phyloP scores from a whole-genome alignment of 2,888 invertebrate genomes.

The Drosophila seclusa region DNA sequence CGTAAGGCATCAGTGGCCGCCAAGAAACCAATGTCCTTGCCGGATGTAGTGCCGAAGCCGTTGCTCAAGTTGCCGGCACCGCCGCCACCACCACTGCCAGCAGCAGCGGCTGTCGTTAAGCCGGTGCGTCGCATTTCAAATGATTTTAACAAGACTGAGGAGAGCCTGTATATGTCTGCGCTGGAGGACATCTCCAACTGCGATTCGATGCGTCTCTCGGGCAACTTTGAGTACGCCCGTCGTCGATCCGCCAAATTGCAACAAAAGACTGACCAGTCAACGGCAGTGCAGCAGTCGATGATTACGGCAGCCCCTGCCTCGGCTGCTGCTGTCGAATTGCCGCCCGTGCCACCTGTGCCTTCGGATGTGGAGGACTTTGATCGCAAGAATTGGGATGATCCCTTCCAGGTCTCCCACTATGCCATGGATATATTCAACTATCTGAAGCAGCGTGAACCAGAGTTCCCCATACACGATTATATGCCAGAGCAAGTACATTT shows the following conservation, averaged over 20 bases:
- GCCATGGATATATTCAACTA: conserved; percentile 98
- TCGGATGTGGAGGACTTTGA: conserved; percentile 92
- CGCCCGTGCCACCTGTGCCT: conserved; percentile 86
- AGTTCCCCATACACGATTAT: conserved; percentile 92
- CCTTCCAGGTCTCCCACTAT: conserved; percentile 94
- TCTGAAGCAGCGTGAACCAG: conserved; percentile 92
- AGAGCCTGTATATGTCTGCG: conserved; percentile 91
- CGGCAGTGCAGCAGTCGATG: conserved; percentile 5
- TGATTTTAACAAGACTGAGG: conserved; percentile 90
- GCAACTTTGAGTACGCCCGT: conserved; percentile 78
- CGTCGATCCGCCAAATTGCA: conserved; percentile 75
- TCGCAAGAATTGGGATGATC: conserved; percentile 93
- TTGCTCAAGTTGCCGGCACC: conserved; percentile 42
- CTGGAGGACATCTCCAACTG: conserved; percentile 87
- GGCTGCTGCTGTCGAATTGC: conserved; percentile 22
- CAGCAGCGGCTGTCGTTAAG: conserved; percentile 84
- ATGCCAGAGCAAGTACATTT: conserved; percentile 92
- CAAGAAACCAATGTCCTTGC: conserved; percentile 19
- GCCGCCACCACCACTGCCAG: conserved; percentile 82
- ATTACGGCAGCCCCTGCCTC: conserved; percentile 32
- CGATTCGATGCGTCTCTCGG: conserved; percentile 83
- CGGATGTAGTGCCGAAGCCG: neutral
- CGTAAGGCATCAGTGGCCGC: conserved; percentile 46
- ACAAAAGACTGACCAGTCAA: conserved; percentile 67
- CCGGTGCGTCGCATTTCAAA: conserved; percentile 87